phyloP scores from a whole-genome alignment of 2,113 vertebrate species.

The Paedocypris sp. region DNA sequence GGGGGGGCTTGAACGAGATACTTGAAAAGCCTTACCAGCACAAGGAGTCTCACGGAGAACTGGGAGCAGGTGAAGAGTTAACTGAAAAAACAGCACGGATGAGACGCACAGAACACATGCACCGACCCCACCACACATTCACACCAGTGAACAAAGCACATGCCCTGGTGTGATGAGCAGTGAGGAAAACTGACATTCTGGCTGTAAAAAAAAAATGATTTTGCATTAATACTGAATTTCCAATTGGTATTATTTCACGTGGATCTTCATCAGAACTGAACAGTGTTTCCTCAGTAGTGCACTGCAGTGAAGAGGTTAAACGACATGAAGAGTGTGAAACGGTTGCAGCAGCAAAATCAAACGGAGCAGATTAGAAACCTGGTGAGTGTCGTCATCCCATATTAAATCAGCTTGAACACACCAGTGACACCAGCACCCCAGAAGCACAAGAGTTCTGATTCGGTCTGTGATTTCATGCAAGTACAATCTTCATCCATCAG shows the following conservation, averaged over 20 bases:
- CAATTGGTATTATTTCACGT: too few relatives aligned
- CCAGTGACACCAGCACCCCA: slow-evolving; percentile 42
- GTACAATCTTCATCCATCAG: background rate
- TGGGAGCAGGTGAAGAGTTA: slow-evolving; percentile 85
- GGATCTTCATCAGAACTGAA: background rate
- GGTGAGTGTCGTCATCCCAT: slow-evolving; percentile 54
- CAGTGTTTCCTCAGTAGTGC: slow-evolving; percentile 37
- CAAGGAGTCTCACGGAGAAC: slow-evolving; percentile 83
- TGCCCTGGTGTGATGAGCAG: slow-evolving; percentile 23
- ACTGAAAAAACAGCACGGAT: slow-evolving; percentile 93
- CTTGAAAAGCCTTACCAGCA: slow-evolving; percentile 74
- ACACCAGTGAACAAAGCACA: slow-evolving; percentile 26
- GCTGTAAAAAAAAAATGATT: too few relatives aligned
- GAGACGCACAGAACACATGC: slow-evolving; percentile 61
- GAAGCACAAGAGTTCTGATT: slow-evolving; percentile 5
- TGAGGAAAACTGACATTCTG: slow-evolving; percentile 25
- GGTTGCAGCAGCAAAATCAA: slow-evolving; percentile 21
- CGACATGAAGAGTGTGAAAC: slow-evolving; percentile 13
- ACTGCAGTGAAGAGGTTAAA: slow-evolving; percentile 20
- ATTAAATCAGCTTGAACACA: slow-evolving; percentile 56
- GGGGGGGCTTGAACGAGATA: slow-evolving; percentile 31
- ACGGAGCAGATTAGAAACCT: slow-evolving; percentile 37
- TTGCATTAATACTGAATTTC: too few relatives aligned
- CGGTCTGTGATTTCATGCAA: background rate
- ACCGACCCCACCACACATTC: slow-evolving; percentile 36